Base-by-base conservation (phyloP, 1,140 invertebrate genomes). In the Musca domestica region DNA sequence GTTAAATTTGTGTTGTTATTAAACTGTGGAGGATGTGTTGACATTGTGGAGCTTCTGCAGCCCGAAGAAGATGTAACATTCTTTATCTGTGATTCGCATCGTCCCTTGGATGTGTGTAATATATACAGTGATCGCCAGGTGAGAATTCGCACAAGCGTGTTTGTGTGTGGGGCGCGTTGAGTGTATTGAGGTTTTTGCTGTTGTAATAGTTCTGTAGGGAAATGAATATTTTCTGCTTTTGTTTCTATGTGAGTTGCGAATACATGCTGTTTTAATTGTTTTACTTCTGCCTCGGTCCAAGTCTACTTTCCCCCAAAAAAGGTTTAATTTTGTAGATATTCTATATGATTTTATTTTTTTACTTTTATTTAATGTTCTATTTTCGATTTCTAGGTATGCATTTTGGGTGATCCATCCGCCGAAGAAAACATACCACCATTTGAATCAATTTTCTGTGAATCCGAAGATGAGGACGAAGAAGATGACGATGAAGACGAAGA, bases 1-100 rank as follows among this genome's bases (percentile, higher is more conserved):
- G 89, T 94, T 0, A 94, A 93, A 74, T 90, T 88, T 84, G 90
- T 97, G 22, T 83, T 98, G 41, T 83, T 98, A 71, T 86, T 99
- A n/a, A 98, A 98, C 81, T 98, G 95, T 84, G 95, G 96, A n/a
- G 95, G 90, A 19, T 92, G 90, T 12, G 83, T 98, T 64, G 95
- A 99, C 80, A 82, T 98, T 30, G 89, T 96, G 4, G 95, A 97
- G 71, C 78, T 90, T 41, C 81, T 98, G 20, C 88, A 94, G 74
- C 94, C 95, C 0, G 86, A 90, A 10, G 90, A 95, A 54, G 88
- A 94, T 82, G 87, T 92, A 0, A 85, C 89, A 9, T 93, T 98
- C 82, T 98, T 91, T 83, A 88, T 98, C 52, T 84, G 94, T 71
- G 96, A 98, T 78, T 93, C 92, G 68, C 95, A 98, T 80, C 88